phyloP scores from a whole-genome alignment of 2,888 invertebrate genomes.

The Cerceris rybyensis region DNA sequence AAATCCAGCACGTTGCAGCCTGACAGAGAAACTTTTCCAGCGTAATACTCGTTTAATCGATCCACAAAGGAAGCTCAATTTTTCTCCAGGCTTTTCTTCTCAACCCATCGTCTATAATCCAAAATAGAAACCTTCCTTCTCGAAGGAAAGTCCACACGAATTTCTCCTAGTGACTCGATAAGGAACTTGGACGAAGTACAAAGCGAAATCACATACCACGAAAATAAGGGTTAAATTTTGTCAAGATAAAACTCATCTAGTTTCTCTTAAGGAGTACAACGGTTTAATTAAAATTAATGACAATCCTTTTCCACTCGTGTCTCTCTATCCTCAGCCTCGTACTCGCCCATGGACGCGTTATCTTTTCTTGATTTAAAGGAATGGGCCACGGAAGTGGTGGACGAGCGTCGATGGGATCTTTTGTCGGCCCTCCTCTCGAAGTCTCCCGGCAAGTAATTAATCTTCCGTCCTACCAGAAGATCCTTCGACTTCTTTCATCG shows the following conservation, averaged over 20 bases:
- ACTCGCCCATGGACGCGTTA: constrained; percentile 18
- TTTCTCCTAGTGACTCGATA: not conserved
- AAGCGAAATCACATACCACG: constrained; percentile 17
- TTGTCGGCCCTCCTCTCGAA: constrained; percentile 17
- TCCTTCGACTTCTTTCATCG: constrained; percentile 29
- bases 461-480: constrained; percentile 23
- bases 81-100: too few species aligned
- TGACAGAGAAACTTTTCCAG: too few species aligned
- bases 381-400: constrained; percentile 10
- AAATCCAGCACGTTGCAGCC: too few species aligned
- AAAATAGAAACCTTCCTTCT: not conserved
- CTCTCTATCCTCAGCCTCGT: not conserved
- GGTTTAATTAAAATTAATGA: constrained; percentile 62
- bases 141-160: not conserved
- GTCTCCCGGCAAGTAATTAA: constrained; percentile 38
- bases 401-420: constrained; percentile 30
- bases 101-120: not conserved
- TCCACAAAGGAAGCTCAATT: too few species aligned
- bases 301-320: constrained; percentile 26
- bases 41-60: too few species aligned
- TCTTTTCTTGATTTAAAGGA: constrained; percentile 32
- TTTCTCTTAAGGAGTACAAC: constrained; percentile 20
- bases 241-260: constrained; percentile 38
- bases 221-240: constrained; percentile 44
- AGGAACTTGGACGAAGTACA: constrained; percentile 4